A percentile compares a stretch with the other conserved stretches of the same genome.
These are phyloP conservation scores for Antitype chi DNA, from an alignment of 2,888 invertebrate species.

Conservation along the genomic window DNA sequence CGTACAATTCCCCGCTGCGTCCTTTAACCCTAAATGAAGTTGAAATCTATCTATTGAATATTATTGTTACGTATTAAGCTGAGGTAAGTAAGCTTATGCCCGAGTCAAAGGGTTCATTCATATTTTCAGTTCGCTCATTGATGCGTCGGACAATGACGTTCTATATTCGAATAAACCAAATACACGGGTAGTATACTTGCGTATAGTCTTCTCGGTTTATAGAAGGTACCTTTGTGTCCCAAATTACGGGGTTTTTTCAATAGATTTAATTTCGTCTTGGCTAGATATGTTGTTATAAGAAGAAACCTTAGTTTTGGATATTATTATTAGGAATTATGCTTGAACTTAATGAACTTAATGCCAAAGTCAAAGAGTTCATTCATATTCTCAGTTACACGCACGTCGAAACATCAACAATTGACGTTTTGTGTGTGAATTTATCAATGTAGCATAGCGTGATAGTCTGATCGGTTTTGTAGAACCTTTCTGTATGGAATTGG, in stretches of 20 bases:
- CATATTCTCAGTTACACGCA: constrained; percentile 41
- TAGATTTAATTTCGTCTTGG: neutral
- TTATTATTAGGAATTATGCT: constrained; percentile 7
- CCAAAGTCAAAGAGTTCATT: constrained; percentile 54
- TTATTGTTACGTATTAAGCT: neutral
- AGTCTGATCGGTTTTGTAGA: neutral
- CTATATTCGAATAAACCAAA: neutral
- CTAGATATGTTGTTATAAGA: neutral
- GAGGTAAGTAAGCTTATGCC: constrained; percentile 60
- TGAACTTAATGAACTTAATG: constrained; percentile 59
- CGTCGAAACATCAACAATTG: constrained; percentile 56
- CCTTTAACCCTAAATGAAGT: no score
- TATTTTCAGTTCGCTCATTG: constrained; percentile 34
- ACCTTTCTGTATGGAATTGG: neutral
- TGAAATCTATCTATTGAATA: no score
- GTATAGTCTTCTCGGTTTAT: neutral
- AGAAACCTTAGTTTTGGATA: neutral
- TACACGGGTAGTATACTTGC: neutral
- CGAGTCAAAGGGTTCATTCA: constrained; percentile 63
- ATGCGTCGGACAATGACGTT: constrained; percentile 68
- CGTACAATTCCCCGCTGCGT: no score
- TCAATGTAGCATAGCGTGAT: neutral
- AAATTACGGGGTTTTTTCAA: neutral
- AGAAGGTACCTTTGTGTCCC: neutral
- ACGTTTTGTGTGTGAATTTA: constrained; percentile 47